Base-by-base conservation (phyloP, 2,888 invertebrate species). In the Tipula unca region DNA sequence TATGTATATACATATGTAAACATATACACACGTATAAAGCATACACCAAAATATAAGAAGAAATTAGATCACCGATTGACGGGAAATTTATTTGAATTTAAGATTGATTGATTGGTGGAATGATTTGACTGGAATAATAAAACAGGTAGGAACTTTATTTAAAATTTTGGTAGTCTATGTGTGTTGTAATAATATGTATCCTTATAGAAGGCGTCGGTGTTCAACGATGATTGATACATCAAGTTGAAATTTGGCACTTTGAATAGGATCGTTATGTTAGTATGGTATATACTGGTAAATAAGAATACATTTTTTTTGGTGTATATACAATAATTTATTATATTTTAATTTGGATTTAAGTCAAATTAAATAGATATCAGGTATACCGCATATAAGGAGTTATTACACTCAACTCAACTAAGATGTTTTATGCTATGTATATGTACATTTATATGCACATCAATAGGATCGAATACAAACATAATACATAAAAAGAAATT, bases 51-150 rank as follows among this genome's bases (percentile, higher is more conserved):
- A 69, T 25, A 69, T 69, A 25, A 69, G 69, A 69, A 8, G 69
- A 69, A 69, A 25, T 69, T 69, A 69, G 20, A 69, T 69, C 25
- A 25, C 25, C 69, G 69, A 69, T 69, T 69, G 69, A 69, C 69
- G 69, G 69, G 25, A 69, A 69, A 69, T 69, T 69, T 69, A 69
- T 69, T 69, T 69, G 69, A 69, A 69, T 69, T 69, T 69, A 69
- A 69, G 69, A 69, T 69, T 69, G 69, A 69, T 69, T 69, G 69
- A 69, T 69, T 69, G 69, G 25, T 25, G 69, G 69, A 69, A 69
- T 69, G 25, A 69, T 69, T 69, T 69, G 69, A 69, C 25, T 69
- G 13, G 69, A 69, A 69, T 69, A 69, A 69, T 13, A 69, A 54
- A 69, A 69, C 20, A 69, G 69, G 69, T 69, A 69, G 25, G 48